Evolutionary conservation across 2,113 vertebrate species (phyloP).

Genomic region (Pagrus major): DNA sequence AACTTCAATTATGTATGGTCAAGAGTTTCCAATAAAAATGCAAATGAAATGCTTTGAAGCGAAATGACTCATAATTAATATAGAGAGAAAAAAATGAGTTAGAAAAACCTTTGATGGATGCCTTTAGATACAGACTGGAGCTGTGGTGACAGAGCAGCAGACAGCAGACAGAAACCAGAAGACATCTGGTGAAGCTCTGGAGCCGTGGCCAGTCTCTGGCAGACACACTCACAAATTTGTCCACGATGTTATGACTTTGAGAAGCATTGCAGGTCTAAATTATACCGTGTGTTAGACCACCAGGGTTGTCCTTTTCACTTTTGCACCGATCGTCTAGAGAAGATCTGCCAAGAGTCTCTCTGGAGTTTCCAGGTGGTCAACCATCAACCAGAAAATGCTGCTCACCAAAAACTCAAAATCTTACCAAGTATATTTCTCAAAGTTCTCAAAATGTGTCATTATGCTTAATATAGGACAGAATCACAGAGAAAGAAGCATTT

Average conservation of each 20-base stretch:
- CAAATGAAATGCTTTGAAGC: slow-evolving; percentile 53
- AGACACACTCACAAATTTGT: slow-evolving; percentile 41
- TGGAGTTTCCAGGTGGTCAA: background rate
- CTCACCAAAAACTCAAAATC: too few species aligned
- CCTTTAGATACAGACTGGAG: slow-evolving; percentile 7
- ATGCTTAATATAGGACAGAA: too few species aligned
- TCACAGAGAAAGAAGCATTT: too few species aligned
- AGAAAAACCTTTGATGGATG: slow-evolving; percentile 1
- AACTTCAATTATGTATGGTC: slow-evolving; percentile 61
- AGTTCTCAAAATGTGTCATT: too few species aligned
- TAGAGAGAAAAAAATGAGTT: background rate
- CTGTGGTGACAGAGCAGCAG: slow-evolving; percentile 18
- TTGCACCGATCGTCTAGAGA: background rate
- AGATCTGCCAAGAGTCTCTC: background rate
- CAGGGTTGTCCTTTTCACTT: background rate
- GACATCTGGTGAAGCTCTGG: slow-evolving; percentile 39
- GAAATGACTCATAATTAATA: slow-evolving; percentile 58
- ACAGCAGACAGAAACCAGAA: slow-evolving; percentile 4
- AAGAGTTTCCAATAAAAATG: slow-evolving; percentile 70
- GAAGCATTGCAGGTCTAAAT: slow-evolving; percentile 50
- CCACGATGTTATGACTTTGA: slow-evolving; percentile 52
- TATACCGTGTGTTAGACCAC: slow-evolving; percentile 16
- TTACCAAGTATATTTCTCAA: too few species aligned
- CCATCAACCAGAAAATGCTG: background rate
- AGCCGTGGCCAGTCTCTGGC: slow-evolving; percentile 31